A percentile compares a stretch with the other conserved stretches of the same genome.
Conservation (phyloP, 2,797 vertebrate genomes). For the Dallia pectoralis region DNA sequence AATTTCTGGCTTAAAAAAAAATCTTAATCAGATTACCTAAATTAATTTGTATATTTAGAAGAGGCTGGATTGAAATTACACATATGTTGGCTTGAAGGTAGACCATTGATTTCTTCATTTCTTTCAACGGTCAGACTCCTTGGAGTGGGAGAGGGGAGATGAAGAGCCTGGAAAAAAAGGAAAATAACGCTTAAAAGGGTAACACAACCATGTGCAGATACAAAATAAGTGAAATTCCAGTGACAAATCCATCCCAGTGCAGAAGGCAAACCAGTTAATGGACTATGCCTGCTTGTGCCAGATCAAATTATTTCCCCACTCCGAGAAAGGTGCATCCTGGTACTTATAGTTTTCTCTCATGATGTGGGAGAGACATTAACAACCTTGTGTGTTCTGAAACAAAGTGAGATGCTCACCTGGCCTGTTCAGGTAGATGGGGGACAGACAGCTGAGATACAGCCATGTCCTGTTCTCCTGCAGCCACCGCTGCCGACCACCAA, state of each 20-base stretch:
- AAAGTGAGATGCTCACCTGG: constrained; percentile 62
- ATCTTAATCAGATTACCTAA: constrained; percentile 17
- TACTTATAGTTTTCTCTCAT: background rate
- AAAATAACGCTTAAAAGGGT: constrained; percentile 31
- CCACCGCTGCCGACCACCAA: constrained; percentile 75
- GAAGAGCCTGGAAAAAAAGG: constrained; percentile 54
- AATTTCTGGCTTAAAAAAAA: constrained; percentile 60
- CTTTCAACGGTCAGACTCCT: constrained; percentile 63
- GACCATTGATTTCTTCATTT: constrained; percentile 32
- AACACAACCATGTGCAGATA: background rate
- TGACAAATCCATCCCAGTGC: background rate
- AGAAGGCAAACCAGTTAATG: background rate
- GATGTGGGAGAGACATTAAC: background rate
- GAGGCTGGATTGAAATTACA: constrained; percentile 42
- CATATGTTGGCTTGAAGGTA: background rate
- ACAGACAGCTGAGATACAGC: constrained; percentile 78
- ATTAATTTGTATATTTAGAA: constrained; percentile 32
- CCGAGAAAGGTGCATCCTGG: background rate
- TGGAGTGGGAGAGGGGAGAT: constrained; percentile 49
- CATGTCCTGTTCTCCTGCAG: constrained; percentile 75
- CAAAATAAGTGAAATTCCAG: constrained; percentile 4
- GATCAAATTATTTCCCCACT: background rate
- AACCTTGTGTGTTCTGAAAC: constrained; percentile 19
- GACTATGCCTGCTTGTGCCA: constrained; percentile 34
- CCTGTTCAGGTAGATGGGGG: constrained; percentile 65